Conservation (phyloP, 2,113 vertebrate genomes). For the Ceyx melanurus region DNA sequence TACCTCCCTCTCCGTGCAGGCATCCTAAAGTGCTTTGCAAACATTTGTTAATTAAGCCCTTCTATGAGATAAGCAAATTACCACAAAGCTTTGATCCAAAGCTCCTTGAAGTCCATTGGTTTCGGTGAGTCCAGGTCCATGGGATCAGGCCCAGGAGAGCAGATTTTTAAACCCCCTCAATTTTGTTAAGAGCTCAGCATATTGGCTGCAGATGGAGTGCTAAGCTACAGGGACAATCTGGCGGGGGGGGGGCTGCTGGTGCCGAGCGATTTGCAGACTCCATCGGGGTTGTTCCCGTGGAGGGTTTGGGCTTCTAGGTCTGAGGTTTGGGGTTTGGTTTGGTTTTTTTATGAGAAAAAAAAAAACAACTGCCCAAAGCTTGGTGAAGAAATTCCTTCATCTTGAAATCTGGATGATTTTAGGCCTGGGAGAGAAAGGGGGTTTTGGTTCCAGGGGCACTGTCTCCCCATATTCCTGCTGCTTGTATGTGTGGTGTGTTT, state of each 20-base stretch:
- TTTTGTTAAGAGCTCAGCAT: conserved; percentile 48
- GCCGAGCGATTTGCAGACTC: not conserved
- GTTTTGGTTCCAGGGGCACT: not conserved
- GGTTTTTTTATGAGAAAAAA: too few relatives aligned
- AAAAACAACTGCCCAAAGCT: not conserved
- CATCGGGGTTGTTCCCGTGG: accelerated
- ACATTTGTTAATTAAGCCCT: conserved; percentile 59
- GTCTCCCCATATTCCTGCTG: not conserved
- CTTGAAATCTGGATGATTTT: not conserved
- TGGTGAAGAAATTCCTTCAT: not conserved
- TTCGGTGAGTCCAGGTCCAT: not conserved
- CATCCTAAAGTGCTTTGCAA: conserved; percentile 38
- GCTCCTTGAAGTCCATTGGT: conserved; percentile 18
- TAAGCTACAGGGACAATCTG: conserved; percentile 36
- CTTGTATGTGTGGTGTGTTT: not conserved
- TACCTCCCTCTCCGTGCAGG: not conserved
- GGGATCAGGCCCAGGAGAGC: conserved; percentile 11
- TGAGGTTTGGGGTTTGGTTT: not conserved
- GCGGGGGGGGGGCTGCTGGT: not conserved
- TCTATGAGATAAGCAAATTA: conserved; percentile 51
- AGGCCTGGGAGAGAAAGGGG: not conserved
- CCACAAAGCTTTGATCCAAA: conserved; percentile 4
- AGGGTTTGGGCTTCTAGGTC: not conserved
- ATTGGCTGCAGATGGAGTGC: conserved; percentile 9
- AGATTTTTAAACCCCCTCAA: not conserved